Base-by-base conservation (phyloP, 2,888 invertebrate genomes). In the Adela reaumurella region DNA sequence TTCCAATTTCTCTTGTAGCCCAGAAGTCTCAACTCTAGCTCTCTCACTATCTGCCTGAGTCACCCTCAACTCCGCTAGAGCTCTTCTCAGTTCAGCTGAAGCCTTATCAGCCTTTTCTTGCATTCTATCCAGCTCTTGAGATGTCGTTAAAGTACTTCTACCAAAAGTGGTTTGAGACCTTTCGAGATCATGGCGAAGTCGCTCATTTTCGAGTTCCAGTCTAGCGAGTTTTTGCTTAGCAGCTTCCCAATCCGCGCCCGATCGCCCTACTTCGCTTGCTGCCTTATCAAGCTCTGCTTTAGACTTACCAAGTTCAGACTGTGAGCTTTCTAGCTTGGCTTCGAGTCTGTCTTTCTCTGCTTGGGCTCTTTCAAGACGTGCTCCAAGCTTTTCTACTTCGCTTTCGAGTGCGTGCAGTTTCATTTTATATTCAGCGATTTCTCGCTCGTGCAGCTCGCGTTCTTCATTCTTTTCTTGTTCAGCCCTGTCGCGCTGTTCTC, bases 401-500 rank as follows among this genome's bases (percentile, higher is more conserved):
- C 93, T 93, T 67, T 95, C 94, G 50, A 94, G 76, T 16, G 92
- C 86, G 61, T 94, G 94, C 52, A 95, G 82, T 72, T 95, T 95
- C 86, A 95, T 92, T 74, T 95, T 95, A 64, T 93, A 94, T 68
- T 97, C 97, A 48, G 95, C 94, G 59, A 95, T 86, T 68, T 95
- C 94, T 59, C 95, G 85, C 67, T 95, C 94, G 65, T 94, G 94
- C 17, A 94, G 79, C 62, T 97, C 97, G 54, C 96, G 83, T 69
- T 98, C 97, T 72, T 97, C 97, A 58, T 94, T 91, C 65, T 96
- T 92, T 62, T 98, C 97, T 58, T 94, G 91, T 72, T 97, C 97
- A 43, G 95, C 93, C 58, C 96, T 84, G 63, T 97, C 97, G 63
- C 97, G 83, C 67, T 97, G 97, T 64, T 98, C 97, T 57, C 93